Percentiles rank a stretch among this genome's conserved stretches.
phyloP scores from a whole-genome alignment of 1,140 invertebrate species.

The Drosophila tristis region DNA sequence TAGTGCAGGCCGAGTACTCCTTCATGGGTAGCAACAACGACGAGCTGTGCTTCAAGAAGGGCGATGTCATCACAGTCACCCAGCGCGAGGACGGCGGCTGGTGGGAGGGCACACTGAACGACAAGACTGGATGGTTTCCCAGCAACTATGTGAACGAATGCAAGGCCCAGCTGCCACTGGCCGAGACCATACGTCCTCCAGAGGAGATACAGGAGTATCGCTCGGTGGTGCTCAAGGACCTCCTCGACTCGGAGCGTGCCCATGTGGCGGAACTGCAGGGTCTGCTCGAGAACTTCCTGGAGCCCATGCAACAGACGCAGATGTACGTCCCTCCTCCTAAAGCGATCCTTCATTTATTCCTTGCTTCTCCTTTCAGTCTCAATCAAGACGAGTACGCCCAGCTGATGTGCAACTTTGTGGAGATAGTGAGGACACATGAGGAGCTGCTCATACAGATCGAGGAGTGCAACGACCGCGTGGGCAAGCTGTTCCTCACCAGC shows the following conservation, averaged over 20 bases:
- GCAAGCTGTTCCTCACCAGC: slow-evolving; percentile 94
- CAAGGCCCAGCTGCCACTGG: slow-evolving; percentile 87
- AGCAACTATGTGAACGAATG: slow-evolving; percentile 98
- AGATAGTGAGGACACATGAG: slow-evolving; percentile 93
- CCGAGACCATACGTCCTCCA: slow-evolving; percentile 86
- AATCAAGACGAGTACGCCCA: slow-evolving; percentile 93
- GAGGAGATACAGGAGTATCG: slow-evolving; percentile 91
- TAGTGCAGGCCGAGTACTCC: slow-evolving; percentile 95
- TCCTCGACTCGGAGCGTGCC: slow-evolving; percentile 95
- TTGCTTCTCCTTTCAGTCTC: slow-evolving; percentile 87
- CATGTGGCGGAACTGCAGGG: slow-evolving; percentile 95
- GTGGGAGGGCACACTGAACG: slow-evolving; percentile 98
- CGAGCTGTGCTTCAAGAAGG: slow-evolving; percentile 98
- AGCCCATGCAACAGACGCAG: slow-evolving; percentile 92
- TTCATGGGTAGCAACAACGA: slow-evolving; percentile 99
- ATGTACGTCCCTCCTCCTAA: slow-evolving; percentile 88
- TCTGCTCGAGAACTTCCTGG: slow-evolving; percentile 92
- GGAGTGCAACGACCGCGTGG: slow-evolving; percentile 94
- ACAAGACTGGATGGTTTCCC: slow-evolving; percentile 99
- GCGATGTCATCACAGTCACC: slow-evolving; percentile 98
- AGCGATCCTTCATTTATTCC: not conserved
- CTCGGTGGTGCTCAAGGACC: slow-evolving; percentile 94
- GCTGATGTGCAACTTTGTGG: slow-evolving; percentile 94
- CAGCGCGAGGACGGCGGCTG: slow-evolving; percentile 96
- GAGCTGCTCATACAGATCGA: slow-evolving; percentile 91